phyloP scores from a whole-genome alignment of 2,797 vertebrate species.

The Brotogeris chrysoptera region DNA sequence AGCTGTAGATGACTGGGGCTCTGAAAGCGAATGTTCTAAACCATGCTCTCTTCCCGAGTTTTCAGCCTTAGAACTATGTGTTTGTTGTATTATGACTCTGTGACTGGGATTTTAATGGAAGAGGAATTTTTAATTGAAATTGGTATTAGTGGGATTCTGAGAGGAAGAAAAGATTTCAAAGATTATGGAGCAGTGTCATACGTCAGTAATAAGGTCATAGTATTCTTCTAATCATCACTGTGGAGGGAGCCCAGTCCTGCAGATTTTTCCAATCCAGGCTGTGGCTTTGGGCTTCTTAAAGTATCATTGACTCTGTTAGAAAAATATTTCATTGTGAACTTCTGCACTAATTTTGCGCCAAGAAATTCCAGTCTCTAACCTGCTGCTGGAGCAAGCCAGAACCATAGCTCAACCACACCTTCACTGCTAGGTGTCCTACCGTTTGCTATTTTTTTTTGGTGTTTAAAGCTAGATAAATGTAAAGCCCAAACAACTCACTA shows the following conservation, averaged over 20 bases:
- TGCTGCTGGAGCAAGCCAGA: background rate
- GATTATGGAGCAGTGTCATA: background rate
- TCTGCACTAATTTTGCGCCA: background rate
- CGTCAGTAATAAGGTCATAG: background rate
- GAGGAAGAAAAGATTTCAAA: background rate
- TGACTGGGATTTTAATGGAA: background rate
- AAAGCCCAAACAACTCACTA: background rate
- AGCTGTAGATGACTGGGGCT: background rate
- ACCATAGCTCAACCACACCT: background rate
- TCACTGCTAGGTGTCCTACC: background rate
- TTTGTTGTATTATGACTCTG: background rate
- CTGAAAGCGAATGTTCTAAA: background rate
- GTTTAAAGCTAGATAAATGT: background rate
- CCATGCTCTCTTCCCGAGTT: background rate
- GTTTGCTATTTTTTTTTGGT: fast-evolving
- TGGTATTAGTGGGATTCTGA: background rate
- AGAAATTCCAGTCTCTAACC: background rate
- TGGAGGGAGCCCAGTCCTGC: background rate
- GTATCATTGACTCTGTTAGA: background rate
- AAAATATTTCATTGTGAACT: background rate
- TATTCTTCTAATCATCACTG: background rate
- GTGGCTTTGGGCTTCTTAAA: background rate
- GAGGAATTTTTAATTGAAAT: background rate
- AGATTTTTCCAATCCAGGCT: background rate
- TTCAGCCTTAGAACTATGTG: background rate